These are phyloP conservation scores for Spodoptera littoralis DNA, from an alignment of 2,888 invertebrate species.

Conservation along the genomic window DNA sequence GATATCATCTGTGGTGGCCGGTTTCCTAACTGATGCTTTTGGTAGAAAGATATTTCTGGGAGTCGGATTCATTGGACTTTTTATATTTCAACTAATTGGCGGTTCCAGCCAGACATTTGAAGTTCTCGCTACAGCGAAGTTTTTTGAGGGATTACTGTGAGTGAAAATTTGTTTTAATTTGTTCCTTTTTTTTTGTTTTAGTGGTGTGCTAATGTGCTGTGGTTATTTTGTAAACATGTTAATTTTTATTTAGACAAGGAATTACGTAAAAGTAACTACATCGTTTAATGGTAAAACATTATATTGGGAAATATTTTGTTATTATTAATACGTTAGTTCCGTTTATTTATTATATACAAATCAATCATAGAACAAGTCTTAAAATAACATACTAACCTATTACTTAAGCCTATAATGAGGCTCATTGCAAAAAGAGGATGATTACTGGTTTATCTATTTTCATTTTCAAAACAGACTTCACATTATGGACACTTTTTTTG, in stretches of 20 bases:
- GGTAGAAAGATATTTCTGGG: slow-evolving; percentile 77
- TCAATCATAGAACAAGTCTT: no score
- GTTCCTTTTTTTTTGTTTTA: not conserved
- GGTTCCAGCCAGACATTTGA: slow-evolving; percentile 74
- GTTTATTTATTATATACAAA: no score
- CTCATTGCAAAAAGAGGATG: no score
- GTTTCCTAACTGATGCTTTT: slow-evolving; percentile 78
- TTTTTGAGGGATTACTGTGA: slow-evolving; percentile 79
- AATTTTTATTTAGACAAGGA: no score
- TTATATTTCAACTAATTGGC: slow-evolving; percentile 67
- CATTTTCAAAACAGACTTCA: not conserved
- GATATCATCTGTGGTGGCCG: slow-evolving; percentile 72
- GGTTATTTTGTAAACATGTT: no score
- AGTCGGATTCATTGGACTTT: slow-evolving; percentile 69
- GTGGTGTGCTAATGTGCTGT: no score
- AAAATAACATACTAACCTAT: no score
- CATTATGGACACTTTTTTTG: not conserved
- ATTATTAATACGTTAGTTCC: no score
- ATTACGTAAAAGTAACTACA: no score
- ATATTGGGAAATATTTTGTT: no score
- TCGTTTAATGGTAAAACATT: no score
- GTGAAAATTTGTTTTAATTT: slow-evolving; percentile 50
- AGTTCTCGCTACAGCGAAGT: slow-evolving; percentile 71
- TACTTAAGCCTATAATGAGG: no score
- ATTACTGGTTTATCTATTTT: not conserved